Evolutionary conservation across 2,113 vertebrate genomes (phyloP), one percentile per base, ranked within the genome.

Genomic region (Dromaius novaehollandiae): DNA sequence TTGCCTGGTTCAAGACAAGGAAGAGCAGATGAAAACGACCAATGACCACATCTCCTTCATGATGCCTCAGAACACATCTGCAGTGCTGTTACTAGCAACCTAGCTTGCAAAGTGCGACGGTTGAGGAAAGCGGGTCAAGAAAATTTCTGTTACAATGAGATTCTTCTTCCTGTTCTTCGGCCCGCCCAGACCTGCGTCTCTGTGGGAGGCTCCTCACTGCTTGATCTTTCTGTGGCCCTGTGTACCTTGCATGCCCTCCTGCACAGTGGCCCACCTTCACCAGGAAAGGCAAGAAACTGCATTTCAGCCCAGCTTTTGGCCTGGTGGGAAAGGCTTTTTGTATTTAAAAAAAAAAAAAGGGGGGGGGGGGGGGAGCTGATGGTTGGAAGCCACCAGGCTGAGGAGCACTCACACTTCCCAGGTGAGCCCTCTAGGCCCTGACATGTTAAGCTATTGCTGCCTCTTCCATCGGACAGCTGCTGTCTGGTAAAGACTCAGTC

Each of bases 61-160:
- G 61, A 73, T 73, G n/a, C 38, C 66, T 85, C 61, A 92, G 70
- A 75, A 76, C 36, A 55, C 24, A 66, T 34, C 48, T 85, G 75
- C 44, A 86, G 50, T 18, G 12, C 70, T 82, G 66, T 96, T 96
- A 82, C 81, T 92, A 96, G 66, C 66, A 64, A 1, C n/a, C 44
- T 61, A 77, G 63, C 25, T 88, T 78, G 40, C 55, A 46, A 88
- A 94, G 78, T 55, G 36, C n/a, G 26, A 46, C 7, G 53, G n/a
- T 3, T 89, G 56, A 82, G 83, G 88, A 86, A 92, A 95, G 65
- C 84, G 90, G 65, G 78, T 90, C 77, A 95, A 94, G 90, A 73
- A 92, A 96, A 93, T 92, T 87, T 79, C 17, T 70, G 34, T 75
- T 87, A 73, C 40, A 93, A 88, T 34, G 19, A 82, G 34, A 64